These are phyloP conservation scores for Aldabrachelys gigantea DNA, from an alignment of 2,113 vertebrate genomes.

Conservation along the genomic window DNA sequence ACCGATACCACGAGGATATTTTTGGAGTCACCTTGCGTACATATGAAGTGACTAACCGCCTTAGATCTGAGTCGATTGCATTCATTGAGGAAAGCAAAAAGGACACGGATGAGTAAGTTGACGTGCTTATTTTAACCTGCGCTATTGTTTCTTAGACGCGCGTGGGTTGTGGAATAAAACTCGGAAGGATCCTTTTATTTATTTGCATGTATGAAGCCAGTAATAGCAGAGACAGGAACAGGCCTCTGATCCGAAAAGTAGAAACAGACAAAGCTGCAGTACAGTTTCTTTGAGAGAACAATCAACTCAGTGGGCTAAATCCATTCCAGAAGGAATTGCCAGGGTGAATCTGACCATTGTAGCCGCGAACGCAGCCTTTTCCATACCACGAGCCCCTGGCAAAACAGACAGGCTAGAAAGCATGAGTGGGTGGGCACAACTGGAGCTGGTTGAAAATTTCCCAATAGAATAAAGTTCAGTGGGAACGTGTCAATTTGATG, in stretches of 20 bases:
- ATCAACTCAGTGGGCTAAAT: background rate
- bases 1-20: conserved; percentile 97
- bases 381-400: background rate
- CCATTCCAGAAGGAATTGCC: fast-evolving
- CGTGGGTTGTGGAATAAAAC: background rate
- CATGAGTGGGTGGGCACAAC: too few relatives aligned
- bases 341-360: fast-evolving
- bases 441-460: background rate
- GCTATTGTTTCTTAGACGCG: background rate
- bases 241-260: background rate
- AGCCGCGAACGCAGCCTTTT: background rate
- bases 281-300: background rate
- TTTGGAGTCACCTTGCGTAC: conserved; percentile 98
- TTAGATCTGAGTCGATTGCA: conserved; percentile 97
- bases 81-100: conserved; percentile 98
- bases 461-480: background rate
- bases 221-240: background rate
- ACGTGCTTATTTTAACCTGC: background rate
- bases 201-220: fast-evolving
- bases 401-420: too few relatives aligned
- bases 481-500: background rate
- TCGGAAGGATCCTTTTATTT: background rate
- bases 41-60: conserved; percentile 97
- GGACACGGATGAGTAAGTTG: conserved; percentile 94
- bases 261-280: background rate